Base-by-base conservation (phyloP, 30 jellyfish, hydroid and myxozoan genomes). In the Aurelia aurita region DNA sequence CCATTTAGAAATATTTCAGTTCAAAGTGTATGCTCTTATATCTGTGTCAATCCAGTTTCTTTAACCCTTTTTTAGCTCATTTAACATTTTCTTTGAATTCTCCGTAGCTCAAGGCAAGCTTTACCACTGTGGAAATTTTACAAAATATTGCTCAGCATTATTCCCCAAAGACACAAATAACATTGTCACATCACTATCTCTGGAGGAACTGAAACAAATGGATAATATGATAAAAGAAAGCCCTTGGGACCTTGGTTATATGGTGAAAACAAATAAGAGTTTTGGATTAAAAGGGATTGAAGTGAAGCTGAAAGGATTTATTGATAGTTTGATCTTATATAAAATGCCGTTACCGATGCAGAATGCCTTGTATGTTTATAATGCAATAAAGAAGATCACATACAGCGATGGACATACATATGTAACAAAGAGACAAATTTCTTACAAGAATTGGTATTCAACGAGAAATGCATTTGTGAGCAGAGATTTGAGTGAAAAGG, bases 251-350 rank as follows among this genome's bases (percentile, higher is more conserved):
- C 82, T 71, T 44, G 82, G 82, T 2, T 71, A 71, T 14, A 31
- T 71, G 82, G 82, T 71, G 11, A 71, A 35, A 1, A 34, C 68
- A 19, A 35, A 44, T 9, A 8, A 71, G 18, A 10, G 18, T 0
- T 71, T 44, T 71, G 68, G 82, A 1, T 39, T 71, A 53, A 16
- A 34, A 20, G 82, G 82, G 4, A 43, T 26, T 39, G 82, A 71
- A 71, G 82, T 71, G 82, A 71, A 71, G 51, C 35, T 71, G 21
- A 71, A 71, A 71, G 68, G 82, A 21, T 71, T 71, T 45, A 71
- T 71, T 13, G 82, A 71, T 12, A 71, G 82, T 64, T 0, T 14
- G 11, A 62, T 71, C 5, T n/a, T 71, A 22, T 25, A 71, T n/a
- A 35, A 20, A 16, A 71, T 71, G 82, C 68, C 82, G 15, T n/a